These are phyloP conservation scores for Hyla sarda DNA, from an alignment of 2,113 vertebrate genomes.

Conservation along the genomic window DNA sequence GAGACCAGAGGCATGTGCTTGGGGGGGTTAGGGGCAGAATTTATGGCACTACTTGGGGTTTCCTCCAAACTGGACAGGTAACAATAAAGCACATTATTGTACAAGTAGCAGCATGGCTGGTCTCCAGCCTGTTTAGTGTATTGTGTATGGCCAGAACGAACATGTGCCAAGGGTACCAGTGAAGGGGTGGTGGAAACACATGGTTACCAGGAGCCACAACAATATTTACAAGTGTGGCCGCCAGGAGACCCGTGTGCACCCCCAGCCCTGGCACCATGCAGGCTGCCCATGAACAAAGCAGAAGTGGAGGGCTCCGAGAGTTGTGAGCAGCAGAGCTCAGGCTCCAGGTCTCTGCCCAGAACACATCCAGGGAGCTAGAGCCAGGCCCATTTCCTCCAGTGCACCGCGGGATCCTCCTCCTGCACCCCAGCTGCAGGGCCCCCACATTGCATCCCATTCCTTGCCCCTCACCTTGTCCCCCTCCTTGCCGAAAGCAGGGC, in stretches of 20 bases:
- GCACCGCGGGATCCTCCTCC: not conserved
- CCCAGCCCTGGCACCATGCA: conserved; percentile 5
- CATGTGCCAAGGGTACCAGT: too few relatives aligned
- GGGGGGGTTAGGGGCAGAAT: too few relatives aligned
- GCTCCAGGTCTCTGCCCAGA: not conserved
- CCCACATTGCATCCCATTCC: not conserved
- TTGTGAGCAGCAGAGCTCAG: not conserved
- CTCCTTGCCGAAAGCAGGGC: conserved; percentile 82
- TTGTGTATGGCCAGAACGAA: too few relatives aligned
- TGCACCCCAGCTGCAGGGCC: conserved; percentile 1
- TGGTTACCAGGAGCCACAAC: not conserved
- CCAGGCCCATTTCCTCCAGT: conserved; percentile 23
- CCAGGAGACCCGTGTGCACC: not conserved
- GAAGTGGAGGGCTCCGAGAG: not conserved
- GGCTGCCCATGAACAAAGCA: conserved; percentile 13
- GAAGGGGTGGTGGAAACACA: not conserved
- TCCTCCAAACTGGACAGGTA: too few relatives aligned
- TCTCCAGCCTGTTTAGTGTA: too few relatives aligned
- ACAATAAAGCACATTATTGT: too few relatives aligned
- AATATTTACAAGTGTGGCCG: too few relatives aligned
- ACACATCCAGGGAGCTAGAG: not conserved
- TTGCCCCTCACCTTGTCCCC: conserved; percentile 84
- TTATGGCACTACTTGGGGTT: too few relatives aligned
- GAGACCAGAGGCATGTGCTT: too few relatives aligned
- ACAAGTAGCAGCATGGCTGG: too few relatives aligned